phyloP scores from a whole-genome alignment of 2,113 vertebrate species.

The Bubalus kerabau region DNA sequence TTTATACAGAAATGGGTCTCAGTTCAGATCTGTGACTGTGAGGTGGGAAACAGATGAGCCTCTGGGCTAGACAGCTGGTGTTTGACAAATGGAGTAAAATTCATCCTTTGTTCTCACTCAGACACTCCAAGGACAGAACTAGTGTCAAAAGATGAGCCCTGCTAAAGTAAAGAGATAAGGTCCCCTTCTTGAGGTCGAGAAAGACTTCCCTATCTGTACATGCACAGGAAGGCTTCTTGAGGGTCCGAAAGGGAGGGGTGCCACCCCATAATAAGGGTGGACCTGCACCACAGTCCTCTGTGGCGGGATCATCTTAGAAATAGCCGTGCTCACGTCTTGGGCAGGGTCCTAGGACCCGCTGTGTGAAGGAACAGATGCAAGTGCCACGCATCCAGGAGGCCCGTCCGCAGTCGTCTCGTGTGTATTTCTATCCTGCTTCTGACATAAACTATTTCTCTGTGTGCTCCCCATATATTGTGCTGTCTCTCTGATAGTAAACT shows the following conservation, averaged over 20 bases:
- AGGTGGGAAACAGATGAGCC: neutral
- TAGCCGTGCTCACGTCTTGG: neutral
- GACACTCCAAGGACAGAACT: neutral
- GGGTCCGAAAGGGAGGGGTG: neutral
- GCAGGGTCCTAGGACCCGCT: neutral
- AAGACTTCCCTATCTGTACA: neutral
- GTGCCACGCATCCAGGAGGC: rapidly evolving
- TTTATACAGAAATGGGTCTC: neutral
- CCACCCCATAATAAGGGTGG: neutral
- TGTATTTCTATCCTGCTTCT: neutral
- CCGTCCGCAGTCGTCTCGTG: rapidly evolving
- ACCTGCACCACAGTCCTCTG: neutral
- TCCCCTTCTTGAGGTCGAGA: neutral
- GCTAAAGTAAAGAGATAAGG: neutral
- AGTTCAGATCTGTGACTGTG: neutral
- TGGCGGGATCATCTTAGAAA: neutral
- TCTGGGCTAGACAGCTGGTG: neutral
- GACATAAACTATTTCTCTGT: neutral
- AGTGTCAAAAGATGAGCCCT: neutral
- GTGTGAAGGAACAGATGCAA: neutral
- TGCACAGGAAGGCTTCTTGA: neutral
- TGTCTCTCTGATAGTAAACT: neutral
- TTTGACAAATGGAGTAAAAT: neutral
- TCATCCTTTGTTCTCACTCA: neutral
- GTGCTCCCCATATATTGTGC: neutral